Evolutionary conservation across 2,888 invertebrate genomes (phyloP), one percentile per base, ranked within the genome.

Genomic region (Cyaniris semiargus): DNA sequence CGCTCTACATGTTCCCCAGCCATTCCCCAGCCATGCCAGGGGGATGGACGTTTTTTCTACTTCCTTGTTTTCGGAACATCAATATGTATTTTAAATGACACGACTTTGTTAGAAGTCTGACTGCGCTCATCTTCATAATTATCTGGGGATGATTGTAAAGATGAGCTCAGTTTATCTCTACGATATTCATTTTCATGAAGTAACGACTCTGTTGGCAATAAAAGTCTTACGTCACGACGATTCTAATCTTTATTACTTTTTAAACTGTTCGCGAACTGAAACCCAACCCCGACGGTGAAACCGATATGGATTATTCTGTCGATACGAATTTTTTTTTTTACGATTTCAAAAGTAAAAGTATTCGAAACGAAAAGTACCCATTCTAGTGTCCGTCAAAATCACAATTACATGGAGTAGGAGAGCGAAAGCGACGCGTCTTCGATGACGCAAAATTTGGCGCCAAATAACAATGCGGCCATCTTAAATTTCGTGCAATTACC

Each of bases 401-500:
- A 76, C 79, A 81, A 84, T 82, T 81, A 81, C 77, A 79, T 38
- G 4, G 77, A 70, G 76, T 78, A 82, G 79, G 78, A 71, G 78
- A 34, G 80, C 81, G 81, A 76, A 76, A 71, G 76, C 76, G 81
- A 80, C 79, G 79, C 80, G 82, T 82, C 80, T 80, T 76, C 76
- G 77, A 80, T 84, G 85, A 86, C 85, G 84, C 81, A 84, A 85
- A 81, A 77, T 85, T 86, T 86, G 87, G 87, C 87, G 87, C 87
- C 87, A 84, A 81, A 76, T 44, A 80, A 84, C 83, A 84, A 85
- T 83, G 79, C 77, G 78, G 79, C 82, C 82, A 83, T 83, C 79
- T 82, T 82, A 78, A 74, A 76, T 82, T 79, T 76, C 79, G 75
- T 56, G 56, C 79, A 78, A 83, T 82, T 82, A 81, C 78, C 79